These are phyloP conservation scores for Cassiopea xamachana DNA, from an alignment of 30 jellyfish, hydroid and myxozoan genomes.

Conservation along the genomic window DNA sequence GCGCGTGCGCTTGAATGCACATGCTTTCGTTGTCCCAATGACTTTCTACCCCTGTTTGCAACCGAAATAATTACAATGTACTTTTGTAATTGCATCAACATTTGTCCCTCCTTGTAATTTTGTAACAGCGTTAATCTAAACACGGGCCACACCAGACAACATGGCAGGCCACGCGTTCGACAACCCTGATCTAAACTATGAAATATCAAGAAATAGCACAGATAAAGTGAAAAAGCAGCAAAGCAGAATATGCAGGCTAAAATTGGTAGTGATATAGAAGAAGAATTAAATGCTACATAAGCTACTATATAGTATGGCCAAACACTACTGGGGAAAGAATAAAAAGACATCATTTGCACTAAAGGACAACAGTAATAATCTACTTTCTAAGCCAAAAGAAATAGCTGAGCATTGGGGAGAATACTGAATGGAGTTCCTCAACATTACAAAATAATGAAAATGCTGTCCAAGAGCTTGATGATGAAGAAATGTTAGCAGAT, in stretches of 20 bases:
- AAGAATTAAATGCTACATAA: not conserved
- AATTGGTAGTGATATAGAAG: not conserved
- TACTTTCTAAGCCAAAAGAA: not conserved
- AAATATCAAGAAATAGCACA: not conserved
- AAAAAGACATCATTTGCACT: not conserved
- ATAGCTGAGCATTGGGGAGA: not conserved
- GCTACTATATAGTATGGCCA: not conserved
- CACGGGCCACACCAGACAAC: too few species aligned
- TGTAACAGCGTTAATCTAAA: too few species aligned
- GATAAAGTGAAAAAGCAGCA: not conserved
- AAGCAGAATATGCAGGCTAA: not conserved
- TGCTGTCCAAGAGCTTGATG: not conserved
- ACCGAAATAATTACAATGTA: too few species aligned
- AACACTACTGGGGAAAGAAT: not conserved
- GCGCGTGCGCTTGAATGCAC: too few species aligned
- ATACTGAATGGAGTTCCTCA: not conserved
- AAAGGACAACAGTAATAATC: not conserved
- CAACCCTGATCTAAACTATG: not conserved
- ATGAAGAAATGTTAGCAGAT: not conserved
- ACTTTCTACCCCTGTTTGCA: too few species aligned
- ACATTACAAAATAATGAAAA: not conserved
- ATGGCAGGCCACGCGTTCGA: too few species aligned
- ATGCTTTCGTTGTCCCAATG: too few species aligned
- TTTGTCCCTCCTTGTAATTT: too few species aligned
- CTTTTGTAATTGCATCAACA: too few species aligned